phyloP scores from a whole-genome alignment of 2,797 vertebrate genomes.

The Pangasius djambal region DNA sequence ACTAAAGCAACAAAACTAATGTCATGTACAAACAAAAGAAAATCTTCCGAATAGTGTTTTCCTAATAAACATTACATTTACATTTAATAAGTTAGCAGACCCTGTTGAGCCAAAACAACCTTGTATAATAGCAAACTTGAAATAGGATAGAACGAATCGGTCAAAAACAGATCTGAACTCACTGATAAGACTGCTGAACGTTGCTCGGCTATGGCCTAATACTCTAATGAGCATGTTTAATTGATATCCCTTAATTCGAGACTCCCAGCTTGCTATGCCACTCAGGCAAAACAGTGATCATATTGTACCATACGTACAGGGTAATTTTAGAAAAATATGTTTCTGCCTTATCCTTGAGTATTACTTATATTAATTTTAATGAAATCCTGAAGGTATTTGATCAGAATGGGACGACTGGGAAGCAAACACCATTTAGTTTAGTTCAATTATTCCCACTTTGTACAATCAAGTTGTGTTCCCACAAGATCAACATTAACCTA shows the following conservation, averaged over 20 bases:
- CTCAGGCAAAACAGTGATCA: not conserved
- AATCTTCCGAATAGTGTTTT: not conserved
- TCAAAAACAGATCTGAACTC: not conserved
- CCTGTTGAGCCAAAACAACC: not conserved
- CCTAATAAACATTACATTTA: not conserved
- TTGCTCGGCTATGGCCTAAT: not conserved
- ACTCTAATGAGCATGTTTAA: not conserved
- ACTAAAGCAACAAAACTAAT: not conserved
- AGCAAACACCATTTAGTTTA: not conserved
- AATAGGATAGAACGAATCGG: not conserved
- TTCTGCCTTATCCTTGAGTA: not conserved
- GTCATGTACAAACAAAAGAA: not conserved
- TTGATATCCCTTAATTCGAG: not conserved
- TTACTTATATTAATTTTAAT: not conserved
- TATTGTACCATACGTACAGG: not conserved
- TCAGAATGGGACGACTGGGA: not conserved
- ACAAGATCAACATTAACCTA: not conserved
- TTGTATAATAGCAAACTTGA: not conserved
- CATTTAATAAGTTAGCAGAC: not conserved
- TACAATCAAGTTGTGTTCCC: not conserved
- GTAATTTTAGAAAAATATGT: not conserved
- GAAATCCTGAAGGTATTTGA: not conserved
- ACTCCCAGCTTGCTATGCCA: not conserved
- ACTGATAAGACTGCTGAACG: not conserved
- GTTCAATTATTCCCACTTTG: constrained; percentile 5